Evolutionary conservation across 2,797 vertebrate species (phyloP).

Genomic region (Microctenopoma stevenorrisi): DNA sequence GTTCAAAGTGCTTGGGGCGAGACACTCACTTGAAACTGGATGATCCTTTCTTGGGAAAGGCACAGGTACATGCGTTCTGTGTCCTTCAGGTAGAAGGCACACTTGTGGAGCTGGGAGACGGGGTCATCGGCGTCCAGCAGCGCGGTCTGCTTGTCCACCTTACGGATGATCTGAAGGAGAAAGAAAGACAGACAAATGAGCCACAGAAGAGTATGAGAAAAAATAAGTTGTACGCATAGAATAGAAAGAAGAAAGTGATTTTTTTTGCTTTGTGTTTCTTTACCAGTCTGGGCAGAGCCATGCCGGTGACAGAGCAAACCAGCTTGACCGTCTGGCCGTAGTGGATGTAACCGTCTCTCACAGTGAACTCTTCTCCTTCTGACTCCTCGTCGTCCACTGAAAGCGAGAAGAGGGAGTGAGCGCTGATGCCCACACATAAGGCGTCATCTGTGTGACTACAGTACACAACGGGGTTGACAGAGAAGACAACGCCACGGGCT

Average conservation of each 20-base stretch:
- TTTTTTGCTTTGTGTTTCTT: neutral
- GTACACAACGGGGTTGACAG: neutral
- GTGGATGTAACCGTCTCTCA: conserved; percentile 98
- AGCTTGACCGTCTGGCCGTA: conserved; percentile 99
- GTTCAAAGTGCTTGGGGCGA: neutral
- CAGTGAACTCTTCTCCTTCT: conserved; percentile 98
- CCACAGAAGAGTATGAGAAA: neutral
- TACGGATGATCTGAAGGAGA: conserved; percentile 92
- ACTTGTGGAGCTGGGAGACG: conserved; percentile 98
- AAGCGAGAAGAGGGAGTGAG: conserved; percentile 50
- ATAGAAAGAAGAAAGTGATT: too few relatives aligned
- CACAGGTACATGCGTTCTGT: conserved; percentile 99
- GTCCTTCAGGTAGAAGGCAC: conserved; percentile 99
- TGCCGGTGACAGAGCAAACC: conserved; percentile 98
- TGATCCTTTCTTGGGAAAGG: conserved; percentile 99
- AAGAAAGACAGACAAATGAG: neutral
- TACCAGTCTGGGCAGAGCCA: conserved; percentile 99
- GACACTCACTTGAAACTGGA: conserved; percentile 96
- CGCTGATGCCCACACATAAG: neutral
- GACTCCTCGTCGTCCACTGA: conserved; percentile 98
- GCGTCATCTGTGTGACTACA: conserved; percentile 11
- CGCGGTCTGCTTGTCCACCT: conserved; percentile 98
- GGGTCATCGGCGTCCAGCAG: conserved; percentile 98
- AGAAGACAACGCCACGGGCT: conserved; percentile 4
- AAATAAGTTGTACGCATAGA: too few relatives aligned